Evolutionary conservation across 30 jellyfish, hydroid and myxozoan species (phyloP).

Genomic region (Clytia hemisphaerica): DNA sequence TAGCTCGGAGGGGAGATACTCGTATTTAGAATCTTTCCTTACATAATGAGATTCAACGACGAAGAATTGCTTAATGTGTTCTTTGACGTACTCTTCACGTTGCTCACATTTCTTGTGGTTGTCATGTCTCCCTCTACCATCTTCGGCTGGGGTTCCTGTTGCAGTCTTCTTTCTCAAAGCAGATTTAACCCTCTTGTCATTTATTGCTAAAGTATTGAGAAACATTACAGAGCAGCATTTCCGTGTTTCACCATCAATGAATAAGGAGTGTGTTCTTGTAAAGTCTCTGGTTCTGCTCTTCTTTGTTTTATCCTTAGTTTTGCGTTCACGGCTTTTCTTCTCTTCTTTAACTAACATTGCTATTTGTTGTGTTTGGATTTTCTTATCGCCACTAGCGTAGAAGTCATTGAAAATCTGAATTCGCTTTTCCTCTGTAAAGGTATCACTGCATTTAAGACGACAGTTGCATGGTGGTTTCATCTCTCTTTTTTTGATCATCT

Average conservation of each 20-base stretch:
- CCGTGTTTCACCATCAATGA: not conserved
- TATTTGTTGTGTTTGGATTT: not conserved
- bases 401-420: not conserved
- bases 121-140: not conserved
- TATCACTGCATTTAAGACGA: not conserved
- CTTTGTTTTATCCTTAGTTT: not conserved
- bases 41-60: constrained; percentile 15
- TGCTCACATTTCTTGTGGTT: not conserved
- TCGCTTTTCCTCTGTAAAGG: not conserved
- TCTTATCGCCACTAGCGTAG: not conserved
- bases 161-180: not conserved
- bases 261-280: constrained; percentile 1
- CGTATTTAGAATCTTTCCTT: not conserved
- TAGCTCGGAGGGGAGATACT: not conserved
- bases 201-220: constrained; percentile 1
- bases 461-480: not conserved
- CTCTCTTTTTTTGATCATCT: not conserved
- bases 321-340: not conserved
- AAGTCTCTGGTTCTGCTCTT: not conserved
- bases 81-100: not conserved
- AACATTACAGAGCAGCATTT: not conserved
- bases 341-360: not conserved
- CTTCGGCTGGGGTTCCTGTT: constrained; percentile 8
- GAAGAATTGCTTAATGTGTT: not conserved
- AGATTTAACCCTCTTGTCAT: not conserved